phyloP scores from a whole-genome alignment of 2,888 invertebrate genomes.

The Ephialtes manifestator region DNA sequence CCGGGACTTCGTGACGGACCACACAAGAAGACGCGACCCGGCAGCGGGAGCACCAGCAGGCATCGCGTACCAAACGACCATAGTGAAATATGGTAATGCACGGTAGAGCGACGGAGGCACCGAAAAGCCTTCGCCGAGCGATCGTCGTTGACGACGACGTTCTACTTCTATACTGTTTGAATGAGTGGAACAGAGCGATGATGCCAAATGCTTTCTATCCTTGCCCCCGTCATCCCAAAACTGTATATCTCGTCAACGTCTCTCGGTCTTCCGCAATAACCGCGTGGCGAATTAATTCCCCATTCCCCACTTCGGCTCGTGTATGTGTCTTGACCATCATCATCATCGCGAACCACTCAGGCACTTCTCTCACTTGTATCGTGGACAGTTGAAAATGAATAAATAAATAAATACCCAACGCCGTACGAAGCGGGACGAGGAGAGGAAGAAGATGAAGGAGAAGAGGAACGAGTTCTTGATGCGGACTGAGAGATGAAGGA shows the following conservation, averaged over 20 bases:
- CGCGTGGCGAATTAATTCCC: constrained; percentile 47
- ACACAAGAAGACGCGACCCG: constrained; percentile 77
- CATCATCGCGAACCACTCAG: constrained; percentile 41
- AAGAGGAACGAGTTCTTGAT: constrained; percentile 52
- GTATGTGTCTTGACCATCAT: constrained; percentile 21
- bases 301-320: background rate
- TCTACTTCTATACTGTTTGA: background rate
- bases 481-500: constrained; percentile 43
- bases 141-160: constrained; percentile 43
- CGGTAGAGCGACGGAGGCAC: constrained; percentile 60
- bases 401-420: constrained; percentile 44
- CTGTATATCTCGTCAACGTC: constrained; percentile 50
- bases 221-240: constrained; percentile 16
- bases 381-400: constrained; percentile 51
- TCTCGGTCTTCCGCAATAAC: constrained; percentile 48
- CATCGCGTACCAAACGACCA: constrained; percentile 81
- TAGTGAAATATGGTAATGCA: constrained; percentile 85
- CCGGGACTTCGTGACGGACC: constrained; percentile 76
- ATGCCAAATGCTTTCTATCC: constrained; percentile 36
- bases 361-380: constrained; percentile 39
- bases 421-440: background rate
- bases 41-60: constrained; percentile 50
- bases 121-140: constrained; percentile 40
- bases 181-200: background rate
- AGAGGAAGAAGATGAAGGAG: constrained; percentile 32